phyloP scores from a whole-genome alignment of 2,888 invertebrate genomes.

The Cataglyphis livida region DNA sequence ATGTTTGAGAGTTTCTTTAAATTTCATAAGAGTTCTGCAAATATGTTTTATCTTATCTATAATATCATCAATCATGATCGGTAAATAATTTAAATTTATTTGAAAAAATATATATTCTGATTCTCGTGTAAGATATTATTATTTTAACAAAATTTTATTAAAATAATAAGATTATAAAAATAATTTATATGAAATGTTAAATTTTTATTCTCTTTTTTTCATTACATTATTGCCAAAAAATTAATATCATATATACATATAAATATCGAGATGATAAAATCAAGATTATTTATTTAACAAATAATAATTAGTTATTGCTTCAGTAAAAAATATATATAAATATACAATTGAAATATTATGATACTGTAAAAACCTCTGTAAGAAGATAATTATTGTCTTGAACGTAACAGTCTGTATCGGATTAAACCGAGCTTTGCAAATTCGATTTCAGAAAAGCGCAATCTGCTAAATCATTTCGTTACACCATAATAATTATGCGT shows the following conservation, averaged over 20 bases:
- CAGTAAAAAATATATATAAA: slow-evolving; percentile 2
- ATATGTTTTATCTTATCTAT: slow-evolving; percentile 29
- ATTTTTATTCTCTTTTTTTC: neutral
- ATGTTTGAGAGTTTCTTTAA: neutral
- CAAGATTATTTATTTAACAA: neutral
- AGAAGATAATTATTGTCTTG: slow-evolving; percentile 66
- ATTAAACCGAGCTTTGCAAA: slow-evolving; percentile 41
- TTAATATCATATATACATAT: neutral
- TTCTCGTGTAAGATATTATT: neutral
- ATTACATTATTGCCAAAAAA: neutral
- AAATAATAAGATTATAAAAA: slow-evolving; percentile 1
- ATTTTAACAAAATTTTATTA: slow-evolving; percentile 18
- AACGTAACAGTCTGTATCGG: slow-evolving; percentile 51
- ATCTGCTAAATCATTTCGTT: slow-evolving; percentile 50
- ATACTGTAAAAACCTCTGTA: slow-evolving; percentile 7
- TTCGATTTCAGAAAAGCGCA: slow-evolving; percentile 52
- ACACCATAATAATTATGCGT: slow-evolving; percentile 35
- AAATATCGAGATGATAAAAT: neutral
- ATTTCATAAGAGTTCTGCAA: neutral
- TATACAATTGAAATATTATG: slow-evolving; percentile 6
- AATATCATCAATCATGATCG: neutral
- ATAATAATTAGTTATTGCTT: neutral
- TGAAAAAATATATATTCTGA: slow-evolving; percentile 4
- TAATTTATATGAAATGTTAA: neutral
- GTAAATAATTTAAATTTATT: neutral